Percentiles rank a stretch among this genome's conserved stretches.
phyloP scores from a whole-genome alignment of 2,113 vertebrate species.

The Propithecus coquereli region DNA sequence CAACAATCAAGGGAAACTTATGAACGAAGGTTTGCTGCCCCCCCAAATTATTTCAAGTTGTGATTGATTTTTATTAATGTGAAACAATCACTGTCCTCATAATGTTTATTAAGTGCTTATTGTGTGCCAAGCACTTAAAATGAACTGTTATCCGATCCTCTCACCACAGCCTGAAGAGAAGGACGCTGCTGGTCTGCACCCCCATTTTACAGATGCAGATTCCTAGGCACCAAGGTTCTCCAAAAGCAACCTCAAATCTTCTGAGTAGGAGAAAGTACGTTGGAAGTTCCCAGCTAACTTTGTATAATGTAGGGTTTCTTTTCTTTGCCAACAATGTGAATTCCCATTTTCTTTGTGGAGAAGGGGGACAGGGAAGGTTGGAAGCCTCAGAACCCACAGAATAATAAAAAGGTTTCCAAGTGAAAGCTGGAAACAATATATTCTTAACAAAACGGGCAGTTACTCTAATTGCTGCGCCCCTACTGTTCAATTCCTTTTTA shows the following conservation, averaged over 20 bases:
- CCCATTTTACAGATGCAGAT: too few species aligned
- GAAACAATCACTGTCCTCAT: not conserved
- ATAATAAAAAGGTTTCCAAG: slow-evolving; percentile 71
- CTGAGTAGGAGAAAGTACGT: not conserved
- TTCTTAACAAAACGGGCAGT: slow-evolving; percentile 84
- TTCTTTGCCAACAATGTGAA: not conserved
- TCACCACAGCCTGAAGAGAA: not conserved
- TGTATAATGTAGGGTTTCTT: not conserved
- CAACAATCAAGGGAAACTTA: not conserved
- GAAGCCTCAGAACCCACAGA: slow-evolving; percentile 44
- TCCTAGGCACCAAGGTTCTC: not conserved
- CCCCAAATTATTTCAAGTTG: not conserved
- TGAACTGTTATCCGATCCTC: not conserved
- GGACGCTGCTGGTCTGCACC: rapidly evolving
- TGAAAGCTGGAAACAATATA: slow-evolving; percentile 79
- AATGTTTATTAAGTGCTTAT: not conserved
- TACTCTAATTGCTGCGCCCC: slow-evolving; percentile 81
- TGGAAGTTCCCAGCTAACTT: not conserved
- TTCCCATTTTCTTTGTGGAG: not conserved
- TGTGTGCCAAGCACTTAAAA: not conserved
- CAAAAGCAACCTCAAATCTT: not conserved
- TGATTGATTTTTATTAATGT: not conserved
- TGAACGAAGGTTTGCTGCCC: not conserved
- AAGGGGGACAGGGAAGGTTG: not conserved
- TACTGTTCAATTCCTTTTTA: slow-evolving; percentile 84